These are phyloP conservation scores for Ceratoteleas bidentatus DNA, from an alignment of 1,140 invertebrate species.

Conservation along the genomic window DNA sequence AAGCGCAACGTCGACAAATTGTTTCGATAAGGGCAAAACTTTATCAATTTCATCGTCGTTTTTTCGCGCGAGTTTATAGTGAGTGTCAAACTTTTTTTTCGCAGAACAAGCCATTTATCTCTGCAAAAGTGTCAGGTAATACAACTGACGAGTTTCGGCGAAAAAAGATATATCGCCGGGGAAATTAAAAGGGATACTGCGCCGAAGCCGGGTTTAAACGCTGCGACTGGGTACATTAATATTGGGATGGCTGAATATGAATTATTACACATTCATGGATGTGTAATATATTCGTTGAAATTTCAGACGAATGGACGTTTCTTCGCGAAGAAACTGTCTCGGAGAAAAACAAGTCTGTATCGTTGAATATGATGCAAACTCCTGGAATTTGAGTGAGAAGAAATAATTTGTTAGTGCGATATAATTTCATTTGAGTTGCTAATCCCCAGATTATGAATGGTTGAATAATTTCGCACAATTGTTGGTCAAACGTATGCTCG, in stretches of 20 bases:
- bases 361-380: too few relatives aligned
- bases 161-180: constrained; percentile 55
- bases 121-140: constrained; percentile 52
- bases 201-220: constrained; percentile 3
- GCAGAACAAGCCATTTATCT: constrained; percentile 48
- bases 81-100: constrained; percentile 57
- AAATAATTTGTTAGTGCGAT: too few relatives aligned
- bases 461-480: neutral
- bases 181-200: constrained; percentile 55
- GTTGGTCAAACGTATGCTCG: neutral
- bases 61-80: constrained; percentile 44
- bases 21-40: constrained; percentile 49
- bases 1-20: constrained; percentile 36
- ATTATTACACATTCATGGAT: constrained; percentile 13
- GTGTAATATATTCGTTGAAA: neutral
- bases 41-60: constrained; percentile 45
- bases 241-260: constrained; percentile 2
- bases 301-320: neutral
- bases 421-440: too few relatives aligned
- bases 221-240: constrained; percentile 40
- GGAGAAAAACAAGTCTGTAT: neutral
- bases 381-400: too few relatives aligned
- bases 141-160: constrained; percentile 31
- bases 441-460: too few relatives aligned
- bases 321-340: neutral